Conservation (phyloP, 2,797 vertebrate genomes). For the Mastacembelus armatus region DNA sequence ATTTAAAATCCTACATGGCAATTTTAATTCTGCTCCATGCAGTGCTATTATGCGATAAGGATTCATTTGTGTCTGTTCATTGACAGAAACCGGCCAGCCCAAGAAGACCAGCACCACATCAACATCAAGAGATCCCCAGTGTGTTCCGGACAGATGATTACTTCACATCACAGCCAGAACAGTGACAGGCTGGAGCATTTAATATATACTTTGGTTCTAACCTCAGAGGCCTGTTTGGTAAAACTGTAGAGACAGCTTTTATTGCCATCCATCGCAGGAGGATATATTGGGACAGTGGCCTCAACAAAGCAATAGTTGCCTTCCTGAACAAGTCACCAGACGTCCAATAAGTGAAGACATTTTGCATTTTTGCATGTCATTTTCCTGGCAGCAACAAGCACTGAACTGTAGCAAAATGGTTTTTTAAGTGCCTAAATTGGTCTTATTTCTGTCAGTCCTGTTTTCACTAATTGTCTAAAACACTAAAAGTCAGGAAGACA, state of each 20-base stretch:
- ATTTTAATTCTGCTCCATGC: background rate
- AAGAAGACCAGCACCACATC: conserved; percentile 77
- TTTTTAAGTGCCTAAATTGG: conserved; percentile 78
- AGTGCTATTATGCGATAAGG: background rate
- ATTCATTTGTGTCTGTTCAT: conserved; percentile 39
- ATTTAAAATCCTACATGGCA: background rate
- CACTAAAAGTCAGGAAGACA: conserved; percentile 34
- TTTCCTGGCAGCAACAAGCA: conserved; percentile 62
- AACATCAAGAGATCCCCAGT: conserved; percentile 85
- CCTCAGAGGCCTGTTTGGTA: conserved; percentile 63
- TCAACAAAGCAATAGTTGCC: conserved; percentile 81
- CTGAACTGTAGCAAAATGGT: conserved; percentile 77
- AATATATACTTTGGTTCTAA: conserved; percentile 49
- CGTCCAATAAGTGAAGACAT: conserved; percentile 39
- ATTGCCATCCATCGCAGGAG: conserved; percentile 70
- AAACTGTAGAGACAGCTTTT: conserved; percentile 61
- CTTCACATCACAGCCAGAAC: conserved; percentile 86
- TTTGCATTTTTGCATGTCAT: conserved; percentile 43
- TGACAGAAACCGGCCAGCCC: conserved; percentile 86
- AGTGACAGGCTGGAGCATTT: conserved; percentile 55
- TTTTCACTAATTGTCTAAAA: conserved; percentile 51
- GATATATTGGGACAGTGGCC: conserved; percentile 62
- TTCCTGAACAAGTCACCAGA: conserved; percentile 68
- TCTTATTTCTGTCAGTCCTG: conserved; percentile 54
- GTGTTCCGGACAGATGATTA: conserved; percentile 95